phyloP scores from a whole-genome alignment of 2,797 vertebrate genomes.

The Acanthopagrus latus region DNA sequence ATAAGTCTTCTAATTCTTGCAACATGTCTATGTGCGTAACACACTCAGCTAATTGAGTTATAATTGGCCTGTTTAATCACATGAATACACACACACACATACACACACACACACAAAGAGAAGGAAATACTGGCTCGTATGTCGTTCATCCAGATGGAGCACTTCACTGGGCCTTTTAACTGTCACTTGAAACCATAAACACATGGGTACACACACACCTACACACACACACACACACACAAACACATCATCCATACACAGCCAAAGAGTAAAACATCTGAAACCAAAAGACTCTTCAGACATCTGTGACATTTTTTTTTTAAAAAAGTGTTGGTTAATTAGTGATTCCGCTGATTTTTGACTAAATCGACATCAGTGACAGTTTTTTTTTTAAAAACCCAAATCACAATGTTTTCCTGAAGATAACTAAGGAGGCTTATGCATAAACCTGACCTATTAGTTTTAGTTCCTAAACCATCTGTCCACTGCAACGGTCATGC shows the following conservation, averaged over 20 bases:
- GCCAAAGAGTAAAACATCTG: slow-evolving; percentile 2
- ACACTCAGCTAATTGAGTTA: slow-evolving; percentile 14
- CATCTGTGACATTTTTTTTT: slow-evolving; percentile 6
- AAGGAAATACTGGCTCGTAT: slow-evolving; percentile 77
- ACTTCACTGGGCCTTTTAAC: slow-evolving; percentile 74
- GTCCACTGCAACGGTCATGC: no score
- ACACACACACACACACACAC: background rate
- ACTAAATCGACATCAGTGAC: no score
- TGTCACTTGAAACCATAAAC: slow-evolving; percentile 79
- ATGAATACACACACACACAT: slow-evolving; percentile 5
- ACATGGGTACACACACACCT: slow-evolving; percentile 22
- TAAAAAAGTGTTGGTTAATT: background rate
- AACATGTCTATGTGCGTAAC: background rate
- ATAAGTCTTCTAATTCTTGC: background rate
- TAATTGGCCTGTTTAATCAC: slow-evolving; percentile 29
- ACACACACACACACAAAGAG: slow-evolving; percentile 28
- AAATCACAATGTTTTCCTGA: no score
- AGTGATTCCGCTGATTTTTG: background rate
- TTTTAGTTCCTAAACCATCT: no score
- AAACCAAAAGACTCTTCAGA: slow-evolving; percentile 1
- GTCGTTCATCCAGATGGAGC: slow-evolving; percentile 82
- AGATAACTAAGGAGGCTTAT: no score
- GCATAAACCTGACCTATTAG: no score
- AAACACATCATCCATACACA: background rate
- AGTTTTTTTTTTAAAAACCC: no score